Evolutionary conservation across 2,113 vertebrate genomes (phyloP).

Genomic region (Triplophysa siluroides): DNA sequence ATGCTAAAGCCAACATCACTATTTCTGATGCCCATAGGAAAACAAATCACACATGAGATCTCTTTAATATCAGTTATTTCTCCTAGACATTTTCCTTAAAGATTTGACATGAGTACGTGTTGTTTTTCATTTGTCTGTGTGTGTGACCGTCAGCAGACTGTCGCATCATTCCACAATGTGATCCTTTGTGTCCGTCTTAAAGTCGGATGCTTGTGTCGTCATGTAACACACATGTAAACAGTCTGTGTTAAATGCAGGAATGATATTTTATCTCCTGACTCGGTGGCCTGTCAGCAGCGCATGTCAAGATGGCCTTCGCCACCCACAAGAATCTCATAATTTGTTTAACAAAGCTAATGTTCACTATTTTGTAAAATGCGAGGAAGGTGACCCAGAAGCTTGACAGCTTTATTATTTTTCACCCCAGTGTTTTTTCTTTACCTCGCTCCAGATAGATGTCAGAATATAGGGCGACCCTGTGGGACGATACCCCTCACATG

Average conservation of each 20-base stretch:
- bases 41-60: no score
- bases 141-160: constrained; percentile 9
- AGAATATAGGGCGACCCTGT: constrained; percentile 47
- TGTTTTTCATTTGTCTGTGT: background rate
- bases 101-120: background rate
- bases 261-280: background rate
- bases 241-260: background rate
- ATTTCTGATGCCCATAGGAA: background rate
- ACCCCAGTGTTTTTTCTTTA: constrained; percentile 12
- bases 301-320: no score
- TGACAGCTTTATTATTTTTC: constrained; percentile 20
- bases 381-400: constrained; percentile 35
- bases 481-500: constrained; percentile 9
- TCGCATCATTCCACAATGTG: constrained; percentile 1
- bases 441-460: constrained; percentile 28
- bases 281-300: no score
- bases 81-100: no score
- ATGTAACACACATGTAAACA: background rate
- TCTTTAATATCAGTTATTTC: no score
- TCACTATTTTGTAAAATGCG: background rate
- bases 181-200: constrained; percentile 4
- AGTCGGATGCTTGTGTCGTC: constrained; percentile 7
- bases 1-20: background rate
- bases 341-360: background rate
- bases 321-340: background rate